Percentiles rank a stretch among this genome's conserved stretches.
These are phyloP conservation scores for Epinephelus cyanopodus DNA, from an alignment of 2,113 vertebrate genomes.

Conservation along the genomic window DNA sequence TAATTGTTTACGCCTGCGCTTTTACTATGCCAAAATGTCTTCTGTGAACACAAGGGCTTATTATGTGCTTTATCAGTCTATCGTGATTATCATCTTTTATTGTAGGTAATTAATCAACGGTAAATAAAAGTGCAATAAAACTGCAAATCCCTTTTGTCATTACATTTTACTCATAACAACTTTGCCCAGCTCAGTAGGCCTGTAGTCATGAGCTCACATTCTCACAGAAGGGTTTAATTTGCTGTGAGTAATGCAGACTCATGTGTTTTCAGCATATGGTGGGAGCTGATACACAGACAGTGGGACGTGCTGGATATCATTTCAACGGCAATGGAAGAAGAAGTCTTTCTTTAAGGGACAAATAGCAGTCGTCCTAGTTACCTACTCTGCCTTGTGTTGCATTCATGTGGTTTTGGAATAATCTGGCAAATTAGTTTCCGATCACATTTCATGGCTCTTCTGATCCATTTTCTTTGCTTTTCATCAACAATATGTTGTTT, in stretches of 20 bases:
- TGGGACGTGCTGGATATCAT: neutral
- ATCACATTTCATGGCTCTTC: too few relatives aligned
- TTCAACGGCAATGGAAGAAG: neutral
- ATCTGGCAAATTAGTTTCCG: too few relatives aligned
- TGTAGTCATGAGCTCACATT: neutral
- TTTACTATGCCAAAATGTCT: neutral
- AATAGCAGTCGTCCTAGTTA: too few relatives aligned
- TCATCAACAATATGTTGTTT: too few relatives aligned
- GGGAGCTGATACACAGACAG: constrained; percentile 8
- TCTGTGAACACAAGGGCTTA: too few relatives aligned
- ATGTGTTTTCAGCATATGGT: constrained; percentile 22
- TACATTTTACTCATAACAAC: neutral
- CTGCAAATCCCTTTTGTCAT: constrained; percentile 14
- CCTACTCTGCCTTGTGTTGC: too few relatives aligned
- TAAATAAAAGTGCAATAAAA: constrained; percentile 26
- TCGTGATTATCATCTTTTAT: neutral
- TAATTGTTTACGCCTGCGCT: neutral
- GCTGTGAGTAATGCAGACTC: constrained; percentile 6
- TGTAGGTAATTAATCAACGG: constrained; percentile 20
- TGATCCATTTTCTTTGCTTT: too few relatives aligned
- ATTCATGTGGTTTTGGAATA: too few relatives aligned
- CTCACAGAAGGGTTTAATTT: too few relatives aligned
- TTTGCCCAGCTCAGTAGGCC: neutral
- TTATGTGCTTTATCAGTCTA: neutral
- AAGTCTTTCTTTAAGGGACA: neutral